These are phyloP conservation scores for Manis crassicaudata DNA, from an alignment of 2,797 vertebrate genomes.

Conservation along the genomic window DNA sequence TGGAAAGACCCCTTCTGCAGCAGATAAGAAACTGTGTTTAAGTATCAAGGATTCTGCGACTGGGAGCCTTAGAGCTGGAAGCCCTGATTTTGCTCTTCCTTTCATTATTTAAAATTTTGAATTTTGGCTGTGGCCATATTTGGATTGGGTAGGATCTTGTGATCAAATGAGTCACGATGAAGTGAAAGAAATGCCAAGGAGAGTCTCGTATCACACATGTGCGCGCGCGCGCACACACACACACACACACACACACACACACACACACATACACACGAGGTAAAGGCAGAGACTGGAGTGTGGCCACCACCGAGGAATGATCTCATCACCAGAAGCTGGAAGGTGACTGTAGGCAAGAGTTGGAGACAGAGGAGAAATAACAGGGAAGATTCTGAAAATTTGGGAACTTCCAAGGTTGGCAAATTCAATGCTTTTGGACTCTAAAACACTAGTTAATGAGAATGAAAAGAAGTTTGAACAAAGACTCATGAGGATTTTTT, in stretches of 20 bases:
- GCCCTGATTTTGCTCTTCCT: not conserved
- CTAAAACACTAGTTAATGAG: not conserved
- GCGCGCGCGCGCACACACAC: no score
- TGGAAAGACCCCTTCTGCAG: not conserved
- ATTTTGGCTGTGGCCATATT: not conserved
- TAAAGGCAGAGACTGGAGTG: not conserved
- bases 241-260: no score
- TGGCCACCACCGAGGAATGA: not conserved
- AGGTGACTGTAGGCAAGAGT: not conserved
- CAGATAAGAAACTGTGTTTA: not conserved
- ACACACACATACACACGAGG: fast-evolving
- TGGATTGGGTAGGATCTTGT: not conserved
- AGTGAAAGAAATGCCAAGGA: not conserved
- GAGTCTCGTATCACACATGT: not conserved
- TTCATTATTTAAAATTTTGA: not conserved
- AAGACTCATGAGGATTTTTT: not conserved
- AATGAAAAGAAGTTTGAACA: not conserved
- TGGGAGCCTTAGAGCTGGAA: not conserved
- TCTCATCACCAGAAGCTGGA: not conserved
- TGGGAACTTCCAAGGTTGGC: not conserved
- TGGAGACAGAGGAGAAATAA: not conserved
- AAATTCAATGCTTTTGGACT: not conserved
- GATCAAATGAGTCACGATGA: not conserved
- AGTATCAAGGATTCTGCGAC: not conserved
- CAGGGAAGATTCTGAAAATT: not conserved